These are phyloP conservation scores for Tokudaia tokunoshimensis DNA, from an alignment of 2,797 vertebrate species.

Conservation along the genomic window DNA sequence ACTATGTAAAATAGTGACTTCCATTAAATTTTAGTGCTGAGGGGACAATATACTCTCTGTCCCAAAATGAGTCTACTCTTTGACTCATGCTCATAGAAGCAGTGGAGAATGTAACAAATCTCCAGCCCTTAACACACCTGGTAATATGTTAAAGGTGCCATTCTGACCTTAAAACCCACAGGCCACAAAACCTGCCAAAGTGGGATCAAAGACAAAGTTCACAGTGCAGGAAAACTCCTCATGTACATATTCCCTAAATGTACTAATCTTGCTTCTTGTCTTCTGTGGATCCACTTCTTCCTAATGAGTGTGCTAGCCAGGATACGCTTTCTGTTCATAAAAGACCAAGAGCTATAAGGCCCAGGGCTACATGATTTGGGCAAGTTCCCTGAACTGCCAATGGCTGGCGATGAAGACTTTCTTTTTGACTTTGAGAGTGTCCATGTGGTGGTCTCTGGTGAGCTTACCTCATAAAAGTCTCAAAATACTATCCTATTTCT, in stretches of 20 bases:
- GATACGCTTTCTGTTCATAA: too few species aligned
- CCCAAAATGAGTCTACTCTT: background rate
- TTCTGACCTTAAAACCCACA: background rate
- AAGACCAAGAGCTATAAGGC: background rate
- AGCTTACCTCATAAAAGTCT: slow-evolving; percentile 15
- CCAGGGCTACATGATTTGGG: background rate
- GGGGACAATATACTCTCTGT: too few species aligned
- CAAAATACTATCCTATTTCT: slow-evolving; percentile 39
- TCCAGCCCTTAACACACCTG: background rate
- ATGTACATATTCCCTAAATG: background rate
- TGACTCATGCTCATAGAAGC: background rate
- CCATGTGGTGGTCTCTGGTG: background rate
- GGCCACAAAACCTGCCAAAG: background rate
- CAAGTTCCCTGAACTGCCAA: background rate
- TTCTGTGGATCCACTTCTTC: background rate
- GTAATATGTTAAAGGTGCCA: background rate
- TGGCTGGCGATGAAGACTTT: background rate
- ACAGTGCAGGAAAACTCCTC: background rate
- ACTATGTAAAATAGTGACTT: background rate
- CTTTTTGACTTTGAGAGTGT: background rate
- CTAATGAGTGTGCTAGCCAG: too few species aligned
- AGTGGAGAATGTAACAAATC: background rate
- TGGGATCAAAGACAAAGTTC: too few species aligned
- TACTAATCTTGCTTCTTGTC: background rate
- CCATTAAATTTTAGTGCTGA: background rate